Percentiles rank a stretch among this genome's conserved stretches.
Conservation (phyloP, 2,797 vertebrate species). For the Coregonus suidteri region DNA sequence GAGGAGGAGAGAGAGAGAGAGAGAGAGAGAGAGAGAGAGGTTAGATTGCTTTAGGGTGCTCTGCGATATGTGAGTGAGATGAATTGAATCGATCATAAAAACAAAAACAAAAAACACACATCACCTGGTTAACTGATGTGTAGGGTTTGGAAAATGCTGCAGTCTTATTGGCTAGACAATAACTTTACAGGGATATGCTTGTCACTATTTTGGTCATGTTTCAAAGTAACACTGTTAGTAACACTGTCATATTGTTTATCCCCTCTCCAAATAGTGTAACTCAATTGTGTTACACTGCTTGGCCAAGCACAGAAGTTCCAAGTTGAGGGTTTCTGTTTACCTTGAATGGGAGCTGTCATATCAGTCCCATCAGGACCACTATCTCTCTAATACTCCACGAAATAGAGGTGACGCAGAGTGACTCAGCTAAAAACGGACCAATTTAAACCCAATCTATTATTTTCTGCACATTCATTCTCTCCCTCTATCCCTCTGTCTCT, state of each 20-base stretch:
- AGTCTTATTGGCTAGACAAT: not conserved
- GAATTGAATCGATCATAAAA: too few species aligned
- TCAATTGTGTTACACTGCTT: not conserved
- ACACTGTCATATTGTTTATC: not conserved
- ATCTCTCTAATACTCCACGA: conserved; percentile 64
- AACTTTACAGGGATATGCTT: not conserved
- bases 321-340: not conserved
- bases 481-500: not conserved
- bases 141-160: not conserved
- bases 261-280: not conserved
- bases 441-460: conserved; percentile 37
- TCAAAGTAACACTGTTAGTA: not conserved
- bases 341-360: conserved; percentile 44
- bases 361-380: conserved; percentile 49
- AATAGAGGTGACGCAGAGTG: conserved; percentile 58
- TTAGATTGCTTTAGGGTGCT: not conserved
- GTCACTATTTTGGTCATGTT: not conserved
- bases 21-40: not conserved
- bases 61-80: not conserved
- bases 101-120: too few species aligned
- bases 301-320: too few species aligned
- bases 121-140: too few species aligned
- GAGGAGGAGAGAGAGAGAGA: too few species aligned
- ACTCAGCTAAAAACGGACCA: conserved; percentile 54
- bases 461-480: conserved; percentile 53